Evolutionary conservation across 1,140 invertebrate genomes (phyloP).

Genomic region (Dysdera silvatica): DNA sequence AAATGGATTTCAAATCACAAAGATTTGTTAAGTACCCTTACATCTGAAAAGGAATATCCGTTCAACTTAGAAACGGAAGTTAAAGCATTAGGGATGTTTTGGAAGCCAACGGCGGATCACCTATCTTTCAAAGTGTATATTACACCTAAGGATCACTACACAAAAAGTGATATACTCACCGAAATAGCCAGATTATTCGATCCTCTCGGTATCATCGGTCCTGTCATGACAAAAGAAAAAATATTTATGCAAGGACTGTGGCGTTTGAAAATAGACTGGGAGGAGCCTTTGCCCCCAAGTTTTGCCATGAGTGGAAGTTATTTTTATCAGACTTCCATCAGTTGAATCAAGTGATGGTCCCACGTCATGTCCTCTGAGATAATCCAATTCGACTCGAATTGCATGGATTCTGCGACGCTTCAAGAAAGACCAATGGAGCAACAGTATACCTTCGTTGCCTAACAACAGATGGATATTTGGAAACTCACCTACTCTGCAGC

Average conservation of each 20-base stretch:
- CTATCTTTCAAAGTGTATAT: background rate
- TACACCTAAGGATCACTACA: background rate
- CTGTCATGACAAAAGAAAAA: background rate
- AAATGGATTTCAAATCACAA: too few species aligned
- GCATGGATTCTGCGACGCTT: slow-evolving; percentile 26
- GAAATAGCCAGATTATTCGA: background rate
- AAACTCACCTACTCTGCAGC: background rate
- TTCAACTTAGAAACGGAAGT: too few species aligned
- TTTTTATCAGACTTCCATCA: too few species aligned
- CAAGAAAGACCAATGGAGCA: slow-evolving; percentile 18
- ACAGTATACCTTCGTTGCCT: slow-evolving; percentile 16
- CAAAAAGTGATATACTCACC: background rate
- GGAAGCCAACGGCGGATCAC: background rate
- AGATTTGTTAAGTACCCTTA: too few species aligned
- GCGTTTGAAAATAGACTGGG: background rate
- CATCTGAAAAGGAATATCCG: too few species aligned
- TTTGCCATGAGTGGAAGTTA: too few species aligned
- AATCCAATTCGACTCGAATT: too few species aligned
- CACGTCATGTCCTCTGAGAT: too few species aligned
- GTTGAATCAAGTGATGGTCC: too few species aligned
- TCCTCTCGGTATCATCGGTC: background rate
- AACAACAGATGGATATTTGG: background rate
- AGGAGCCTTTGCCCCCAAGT: background rate
- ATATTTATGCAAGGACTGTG: background rate
- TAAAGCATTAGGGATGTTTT: background rate